Evolutionary conservation across 2,113 vertebrate genomes (phyloP), one percentile per base, ranked within the genome.

Genomic region (Vidua macroura): DNA sequence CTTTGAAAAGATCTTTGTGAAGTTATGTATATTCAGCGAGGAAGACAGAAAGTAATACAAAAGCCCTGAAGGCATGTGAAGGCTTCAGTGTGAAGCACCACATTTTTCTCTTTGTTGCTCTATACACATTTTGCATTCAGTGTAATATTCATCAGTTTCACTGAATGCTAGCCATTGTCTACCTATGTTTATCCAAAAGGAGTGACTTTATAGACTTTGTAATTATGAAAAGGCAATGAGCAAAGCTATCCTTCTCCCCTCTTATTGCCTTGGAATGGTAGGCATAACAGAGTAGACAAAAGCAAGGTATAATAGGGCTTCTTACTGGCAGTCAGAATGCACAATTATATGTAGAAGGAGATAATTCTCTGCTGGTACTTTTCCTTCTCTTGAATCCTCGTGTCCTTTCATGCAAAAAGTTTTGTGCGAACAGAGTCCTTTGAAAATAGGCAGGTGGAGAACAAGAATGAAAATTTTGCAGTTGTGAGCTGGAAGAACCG

Each of bases 201-300:
- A 93, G 70, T 86, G 69, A 95, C 70, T 97, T 97, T 93, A 90
- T 89, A 95, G 60, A 91, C 72, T 95, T 82, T 37, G 15, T 92
- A 95, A 96, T 97, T 97, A 96, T 97, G 88, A 97, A 97, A 95
- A 95, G 55, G 21, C 66, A 95, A 95, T 33, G 79, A 92, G 73
- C 31, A 86, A 97, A 91, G 72, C 89, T 95, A 86, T 94, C 80
- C 44, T 94, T 87, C 83, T 83, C 78, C 21, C 4, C 94, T 96
- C 92, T 88, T 88, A 80, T 49, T 93, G 53, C 76, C n/a, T 25
- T 92, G 87, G 74, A 95, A 94, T 28, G 30, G 79, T 91, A 89
- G 66, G 22, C 59, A 94, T 91, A 96, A 73, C 51, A 80, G 77
- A n/a, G 39, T 7, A 95, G 80, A 96, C 62, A 95, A 97, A 96